Percentiles rank a stretch among this genome's conserved stretches.
phyloP scores from a whole-genome alignment of 2,797 vertebrate genomes.

The Eptatretus atami region DNA sequence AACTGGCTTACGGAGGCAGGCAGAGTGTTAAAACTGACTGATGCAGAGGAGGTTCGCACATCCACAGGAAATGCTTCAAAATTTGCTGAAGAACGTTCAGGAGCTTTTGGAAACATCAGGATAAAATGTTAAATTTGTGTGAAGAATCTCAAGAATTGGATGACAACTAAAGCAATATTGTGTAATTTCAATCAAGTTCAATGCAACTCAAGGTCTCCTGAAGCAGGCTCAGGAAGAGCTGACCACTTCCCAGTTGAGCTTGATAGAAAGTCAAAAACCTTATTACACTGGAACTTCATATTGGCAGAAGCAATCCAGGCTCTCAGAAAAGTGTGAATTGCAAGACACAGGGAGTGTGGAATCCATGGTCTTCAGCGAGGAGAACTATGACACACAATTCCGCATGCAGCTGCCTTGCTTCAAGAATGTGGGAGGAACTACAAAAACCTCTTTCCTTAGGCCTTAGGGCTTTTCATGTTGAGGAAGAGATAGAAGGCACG shows the following conservation, averaged over 20 bases:
- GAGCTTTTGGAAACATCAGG: constrained; percentile 20
- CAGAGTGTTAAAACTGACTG: constrained; percentile 23
- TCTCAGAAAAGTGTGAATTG: constrained; percentile 29
- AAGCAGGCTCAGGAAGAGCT: constrained; percentile 44
- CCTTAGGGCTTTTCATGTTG: constrained; percentile 41
- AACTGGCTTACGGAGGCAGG: constrained; percentile 24
- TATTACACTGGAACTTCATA: constrained; percentile 27
- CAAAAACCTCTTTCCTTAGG: constrained; percentile 30
- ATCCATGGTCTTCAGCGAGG: constrained; percentile 57
- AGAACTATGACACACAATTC: constrained; percentile 24
- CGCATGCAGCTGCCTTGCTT: constrained; percentile 49
- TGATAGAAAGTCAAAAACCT: constrained; percentile 26
- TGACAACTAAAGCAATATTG: constrained; percentile 71
- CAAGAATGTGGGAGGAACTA: constrained; percentile 39
- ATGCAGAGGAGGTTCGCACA: constrained; percentile 22
- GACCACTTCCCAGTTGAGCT: constrained; percentile 37
- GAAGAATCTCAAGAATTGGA: constrained; percentile 16
- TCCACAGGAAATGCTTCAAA: constrained; percentile 23
- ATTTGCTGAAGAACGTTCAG: constrained; percentile 20
- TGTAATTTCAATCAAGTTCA: constrained; percentile 49
- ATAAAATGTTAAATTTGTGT: constrained; percentile 12
- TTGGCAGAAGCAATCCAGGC: constrained; percentile 59
- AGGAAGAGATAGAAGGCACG: constrained; percentile 81
- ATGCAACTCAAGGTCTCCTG: constrained; percentile 34
- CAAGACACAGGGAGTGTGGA: constrained; percentile 53